A percentile compares a stretch with the other conserved stretches of the same genome.
These are phyloP conservation scores for Istiophorus platypterus DNA, from an alignment of 2,113 vertebrate species.

Conservation along the genomic window DNA sequence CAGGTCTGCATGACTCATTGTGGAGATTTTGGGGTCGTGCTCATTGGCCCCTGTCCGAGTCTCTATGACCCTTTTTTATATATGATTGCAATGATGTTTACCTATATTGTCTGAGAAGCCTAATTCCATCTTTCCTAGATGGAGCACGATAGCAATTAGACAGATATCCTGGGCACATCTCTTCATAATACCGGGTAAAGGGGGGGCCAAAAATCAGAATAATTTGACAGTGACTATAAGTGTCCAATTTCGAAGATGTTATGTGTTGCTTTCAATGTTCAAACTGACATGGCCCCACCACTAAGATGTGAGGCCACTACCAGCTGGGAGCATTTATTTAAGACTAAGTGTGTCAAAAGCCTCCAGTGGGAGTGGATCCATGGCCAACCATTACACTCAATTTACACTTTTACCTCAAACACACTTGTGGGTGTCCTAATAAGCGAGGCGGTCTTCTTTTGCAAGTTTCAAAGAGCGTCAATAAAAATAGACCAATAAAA, in stretches of 20 bases:
- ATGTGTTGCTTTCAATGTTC: slow-evolving; percentile 39
- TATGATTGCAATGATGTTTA: no score
- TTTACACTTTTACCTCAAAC: slow-evolving; percentile 76
- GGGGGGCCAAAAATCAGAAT: slow-evolving; percentile 12
- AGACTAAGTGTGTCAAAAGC: slow-evolving; percentile 66
- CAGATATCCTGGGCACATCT: slow-evolving; percentile 14
- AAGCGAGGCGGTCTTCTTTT: slow-evolving; percentile 38
- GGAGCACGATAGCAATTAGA: slow-evolving; percentile 9
- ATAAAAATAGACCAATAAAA: slow-evolving; percentile 41
- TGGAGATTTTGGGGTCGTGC: no score
- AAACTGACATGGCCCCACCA: slow-evolving; percentile 37
- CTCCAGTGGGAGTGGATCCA: slow-evolving; percentile 56
- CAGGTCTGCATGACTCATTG: neutral
- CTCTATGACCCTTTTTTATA: no score
- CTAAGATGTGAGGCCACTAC: slow-evolving; percentile 53
- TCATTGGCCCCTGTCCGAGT: no score
- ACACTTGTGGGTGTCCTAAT: slow-evolving; percentile 63
- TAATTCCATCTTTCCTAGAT: neutral
- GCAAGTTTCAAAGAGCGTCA: slow-evolving; percentile 49
- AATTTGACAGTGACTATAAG: slow-evolving; percentile 33
- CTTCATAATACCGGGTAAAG: slow-evolving; percentile 32
- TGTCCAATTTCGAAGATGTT: slow-evolving; percentile 30
- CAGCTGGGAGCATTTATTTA: slow-evolving; percentile 73
- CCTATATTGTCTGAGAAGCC: no score
- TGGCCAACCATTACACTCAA: slow-evolving; percentile 62